phyloP scores from a whole-genome alignment of 2,797 vertebrate species.

The Cygnus olor region DNA sequence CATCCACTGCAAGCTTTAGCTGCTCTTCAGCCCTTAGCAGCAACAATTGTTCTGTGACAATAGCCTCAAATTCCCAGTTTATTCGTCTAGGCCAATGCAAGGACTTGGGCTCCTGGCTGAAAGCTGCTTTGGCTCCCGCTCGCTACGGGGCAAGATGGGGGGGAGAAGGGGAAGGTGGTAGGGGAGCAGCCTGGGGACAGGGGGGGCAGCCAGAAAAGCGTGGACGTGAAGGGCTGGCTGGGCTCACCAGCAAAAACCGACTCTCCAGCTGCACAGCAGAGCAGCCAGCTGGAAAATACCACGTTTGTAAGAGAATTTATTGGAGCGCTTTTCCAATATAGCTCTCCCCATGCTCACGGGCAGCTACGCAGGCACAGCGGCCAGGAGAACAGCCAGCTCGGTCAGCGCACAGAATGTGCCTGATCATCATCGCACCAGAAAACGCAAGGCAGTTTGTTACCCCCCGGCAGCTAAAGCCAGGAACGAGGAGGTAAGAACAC shows the following conservation, averaged over 20 bases:
- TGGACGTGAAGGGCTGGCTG: not conserved
- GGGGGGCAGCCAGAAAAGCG: not conserved
- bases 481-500: not conserved
- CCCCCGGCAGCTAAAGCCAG: not conserved
- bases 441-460: not conserved
- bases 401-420: not conserved
- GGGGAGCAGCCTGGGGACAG: not conserved
- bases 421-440: not conserved
- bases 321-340: not conserved
- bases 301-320: not conserved
- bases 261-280: not conserved
- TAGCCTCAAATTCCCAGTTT: not conserved
- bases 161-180: not conserved
- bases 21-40: not conserved
- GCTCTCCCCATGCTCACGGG: not conserved
- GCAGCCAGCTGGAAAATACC: not conserved
- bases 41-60: conserved; percentile 3
- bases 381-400: not conserved
- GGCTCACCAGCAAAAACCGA: not conserved
- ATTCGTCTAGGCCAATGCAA: not conserved
- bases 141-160: accelerated
- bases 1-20: not conserved
- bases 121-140: accelerated
- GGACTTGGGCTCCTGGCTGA: not conserved
- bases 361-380: not conserved